Conservation (phyloP, 2,113 vertebrate species). For the Erythrocercus mccallii region DNA sequence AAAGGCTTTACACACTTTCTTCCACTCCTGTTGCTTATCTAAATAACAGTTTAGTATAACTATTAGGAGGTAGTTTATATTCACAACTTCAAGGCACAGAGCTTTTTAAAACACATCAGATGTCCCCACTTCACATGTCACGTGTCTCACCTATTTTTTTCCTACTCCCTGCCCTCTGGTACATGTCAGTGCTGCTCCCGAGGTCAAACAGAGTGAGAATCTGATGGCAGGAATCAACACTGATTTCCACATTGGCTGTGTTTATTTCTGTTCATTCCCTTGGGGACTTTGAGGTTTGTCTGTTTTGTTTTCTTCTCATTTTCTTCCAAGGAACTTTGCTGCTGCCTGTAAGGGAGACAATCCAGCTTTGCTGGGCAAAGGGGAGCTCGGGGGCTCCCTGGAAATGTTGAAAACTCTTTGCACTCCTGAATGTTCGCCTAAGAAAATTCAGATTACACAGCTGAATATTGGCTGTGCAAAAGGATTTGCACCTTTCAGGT, state of each 20-base stretch:
- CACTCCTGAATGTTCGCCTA: neutral
- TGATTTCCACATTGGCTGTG: constrained; percentile 35
- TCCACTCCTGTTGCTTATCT: neutral
- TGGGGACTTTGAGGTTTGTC: constrained; percentile 33
- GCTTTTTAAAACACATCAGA: neutral
- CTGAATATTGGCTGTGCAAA: neutral
- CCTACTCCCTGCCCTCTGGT: constrained; percentile 6
- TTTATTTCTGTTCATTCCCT: constrained; percentile 50
- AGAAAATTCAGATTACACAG: neutral
- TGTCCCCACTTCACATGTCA: neutral
- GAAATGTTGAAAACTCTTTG: neutral
- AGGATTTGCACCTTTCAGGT: neutral
- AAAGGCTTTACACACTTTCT: neutral
- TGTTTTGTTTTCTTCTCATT: constrained; percentile 42
- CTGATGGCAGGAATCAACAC: constrained; percentile 31
- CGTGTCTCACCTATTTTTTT: neutral
- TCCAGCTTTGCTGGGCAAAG: neutral
- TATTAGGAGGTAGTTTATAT: neutral
- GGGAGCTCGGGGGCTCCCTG: neutral
- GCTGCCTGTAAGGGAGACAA: neutral
- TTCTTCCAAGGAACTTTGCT: constrained; percentile 16
- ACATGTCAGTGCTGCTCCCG: neutral
- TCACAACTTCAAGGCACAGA: neutral
- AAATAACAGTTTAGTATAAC: neutral
- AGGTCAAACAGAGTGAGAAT: constrained; percentile 34